These are phyloP conservation scores for Tetramorium alpestre DNA, from an alignment of 1,140 invertebrate species.

Conservation along the genomic window DNA sequence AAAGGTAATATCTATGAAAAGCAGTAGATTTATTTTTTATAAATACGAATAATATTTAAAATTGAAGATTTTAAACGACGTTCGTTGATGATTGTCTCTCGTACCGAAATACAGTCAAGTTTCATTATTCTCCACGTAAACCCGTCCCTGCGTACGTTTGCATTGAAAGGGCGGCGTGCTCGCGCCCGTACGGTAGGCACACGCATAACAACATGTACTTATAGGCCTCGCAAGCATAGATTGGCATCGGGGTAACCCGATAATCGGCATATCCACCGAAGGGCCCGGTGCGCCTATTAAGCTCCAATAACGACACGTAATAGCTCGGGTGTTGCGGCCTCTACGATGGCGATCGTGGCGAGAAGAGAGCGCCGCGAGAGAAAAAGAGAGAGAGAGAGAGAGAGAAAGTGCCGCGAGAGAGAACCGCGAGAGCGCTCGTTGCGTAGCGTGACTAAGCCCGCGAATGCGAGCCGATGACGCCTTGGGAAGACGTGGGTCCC, in stretches of 20 bases:
- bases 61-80: background rate
- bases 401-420: background rate
- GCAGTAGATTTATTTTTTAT: background rate
- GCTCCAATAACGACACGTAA: constrained; percentile 82
- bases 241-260: constrained; percentile 77
- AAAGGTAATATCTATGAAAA: background rate
- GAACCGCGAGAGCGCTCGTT: constrained; percentile 77
- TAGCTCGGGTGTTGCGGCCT: constrained; percentile 71
- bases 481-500: constrained; percentile 61
- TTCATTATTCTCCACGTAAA: background rate
- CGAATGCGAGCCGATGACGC: constrained; percentile 18
- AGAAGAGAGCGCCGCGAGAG: constrained; percentile 15
- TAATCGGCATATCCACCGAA: constrained; percentile 81
- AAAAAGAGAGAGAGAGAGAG: background rate
- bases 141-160: constrained; percentile 45
- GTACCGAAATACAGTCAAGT: background rate
- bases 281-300: constrained; percentile 80
- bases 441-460: constrained; percentile 82
- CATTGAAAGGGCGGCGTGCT: constrained; percentile 28
- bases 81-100: background rate
- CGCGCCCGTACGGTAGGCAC: constrained; percentile 28
- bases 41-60: background rate
- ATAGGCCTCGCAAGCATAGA: constrained; percentile 65
- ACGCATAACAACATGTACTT: constrained; percentile 71
- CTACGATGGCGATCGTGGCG: constrained; percentile 25